Conservation (phyloP, 2,113 vertebrate genomes). For the Apistogramma diplotaenia region DNA sequence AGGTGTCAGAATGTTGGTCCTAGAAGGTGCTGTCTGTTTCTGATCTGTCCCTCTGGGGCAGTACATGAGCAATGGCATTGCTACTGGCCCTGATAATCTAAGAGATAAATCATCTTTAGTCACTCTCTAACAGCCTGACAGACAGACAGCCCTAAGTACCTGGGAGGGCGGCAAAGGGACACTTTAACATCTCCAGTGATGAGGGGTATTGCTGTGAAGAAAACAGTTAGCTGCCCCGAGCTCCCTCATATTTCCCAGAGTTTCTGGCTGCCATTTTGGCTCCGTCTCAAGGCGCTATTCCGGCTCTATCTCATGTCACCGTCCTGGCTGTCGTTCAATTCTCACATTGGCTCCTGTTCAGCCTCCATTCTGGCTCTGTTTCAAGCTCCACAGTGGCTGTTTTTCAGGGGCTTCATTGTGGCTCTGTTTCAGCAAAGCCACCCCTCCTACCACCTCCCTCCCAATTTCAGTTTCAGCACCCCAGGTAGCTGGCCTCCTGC, state of each 20-base stretch:
- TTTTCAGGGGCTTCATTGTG: conserved; percentile 71
- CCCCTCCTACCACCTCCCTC: neutral
- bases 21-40: conserved; percentile 29
- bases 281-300: conserved; percentile 70
- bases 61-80: conserved; percentile 41
- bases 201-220: conserved; percentile 61
- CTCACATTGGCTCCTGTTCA: conserved; percentile 67
- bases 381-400: conserved; percentile 69
- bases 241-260: conserved; percentile 53
- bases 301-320: conserved; percentile 74
- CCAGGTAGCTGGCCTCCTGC: conserved; percentile 78
- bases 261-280: conserved; percentile 72
- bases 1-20: conserved; percentile 15
- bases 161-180: conserved; percentile 68
- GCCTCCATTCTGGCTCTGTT: conserved; percentile 69
- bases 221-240: conserved; percentile 61
- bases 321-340: conserved; percentile 70
- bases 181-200: conserved; percentile 68
- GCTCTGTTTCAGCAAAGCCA: conserved; percentile 62
- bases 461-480: conserved; percentile 69
- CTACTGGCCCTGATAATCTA: conserved; percentile 55
- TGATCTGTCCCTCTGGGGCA: conserved; percentile 51
- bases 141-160: conserved; percentile 73
- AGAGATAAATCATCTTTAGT: conserved; percentile 69
- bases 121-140: conserved; percentile 62